phyloP scores from a whole-genome alignment of 2,113 vertebrate species.

The Blennius ocellaris region DNA sequence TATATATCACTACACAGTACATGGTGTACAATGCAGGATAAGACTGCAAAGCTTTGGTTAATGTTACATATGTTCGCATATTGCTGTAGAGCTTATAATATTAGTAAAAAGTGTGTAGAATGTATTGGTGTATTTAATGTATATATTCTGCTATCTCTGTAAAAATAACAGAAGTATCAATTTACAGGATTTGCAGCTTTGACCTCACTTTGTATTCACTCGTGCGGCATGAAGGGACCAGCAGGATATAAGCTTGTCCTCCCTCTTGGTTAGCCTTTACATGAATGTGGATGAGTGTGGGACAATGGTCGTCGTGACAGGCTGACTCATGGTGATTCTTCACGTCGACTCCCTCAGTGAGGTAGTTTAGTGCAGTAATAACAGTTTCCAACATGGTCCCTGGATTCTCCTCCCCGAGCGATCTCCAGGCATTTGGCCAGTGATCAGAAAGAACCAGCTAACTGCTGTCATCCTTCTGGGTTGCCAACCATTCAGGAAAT shows the following conservation, averaged over 20 bases:
- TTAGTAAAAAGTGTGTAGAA: too few relatives aligned
- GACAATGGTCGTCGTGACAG: constrained; percentile 12
- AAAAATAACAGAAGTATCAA: constrained; percentile 27
- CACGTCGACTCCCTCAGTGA: constrained; percentile 35
- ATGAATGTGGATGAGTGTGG: constrained; percentile 26
- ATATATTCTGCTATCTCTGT: constrained; percentile 10
- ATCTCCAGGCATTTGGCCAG: constrained; percentile 67
- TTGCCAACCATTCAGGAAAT: constrained; percentile 70
- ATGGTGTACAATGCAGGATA: too few relatives aligned
- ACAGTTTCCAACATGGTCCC: constrained; percentile 42
- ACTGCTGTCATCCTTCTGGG: constrained; percentile 66
- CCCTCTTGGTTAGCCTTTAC: constrained; percentile 7
- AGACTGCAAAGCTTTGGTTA: too few relatives aligned
- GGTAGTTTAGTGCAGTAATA: constrained; percentile 65
- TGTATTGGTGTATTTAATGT: constrained; percentile 3
- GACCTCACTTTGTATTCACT: constrained; percentile 27
- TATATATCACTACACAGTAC: too few relatives aligned
- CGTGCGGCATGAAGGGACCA: neutral
- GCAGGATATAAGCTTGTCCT: neutral
- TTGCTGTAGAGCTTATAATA: too few relatives aligned
- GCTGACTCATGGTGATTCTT: constrained; percentile 48
- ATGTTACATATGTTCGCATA: too few relatives aligned
- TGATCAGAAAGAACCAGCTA: constrained; percentile 62
- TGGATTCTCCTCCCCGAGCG: constrained; percentile 47
- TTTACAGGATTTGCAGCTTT: constrained; percentile 26